phyloP scores from a whole-genome alignment of 1,140 invertebrate species.

The Euwallacea fornicatus region DNA sequence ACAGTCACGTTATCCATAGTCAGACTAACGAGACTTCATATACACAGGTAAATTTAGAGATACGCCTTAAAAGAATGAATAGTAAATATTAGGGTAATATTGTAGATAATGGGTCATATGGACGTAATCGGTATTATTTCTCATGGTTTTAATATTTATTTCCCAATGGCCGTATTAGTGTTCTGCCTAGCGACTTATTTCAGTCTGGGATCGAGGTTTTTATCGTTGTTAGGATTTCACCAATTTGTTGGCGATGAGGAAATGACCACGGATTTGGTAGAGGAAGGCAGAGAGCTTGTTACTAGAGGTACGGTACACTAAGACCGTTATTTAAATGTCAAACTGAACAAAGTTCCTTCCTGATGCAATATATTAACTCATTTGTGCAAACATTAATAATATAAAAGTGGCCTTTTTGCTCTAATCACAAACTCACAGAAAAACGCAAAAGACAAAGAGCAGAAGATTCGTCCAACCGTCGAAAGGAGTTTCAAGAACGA shows the following conservation, averaged over 20 bases:
- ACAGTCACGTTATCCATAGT: constrained; percentile 91
- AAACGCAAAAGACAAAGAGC: constrained; percentile 77
- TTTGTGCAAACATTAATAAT: too few species aligned
- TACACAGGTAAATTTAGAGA: constrained; percentile 67
- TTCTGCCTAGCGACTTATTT: constrained; percentile 96
- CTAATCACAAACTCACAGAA: constrained; percentile 56
- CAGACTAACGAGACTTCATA: constrained; percentile 83
- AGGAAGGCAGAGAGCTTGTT: constrained; percentile 89
- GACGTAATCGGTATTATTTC: constrained; percentile 96
- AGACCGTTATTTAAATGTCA: too few species aligned
- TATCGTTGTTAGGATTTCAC: constrained; percentile 91
- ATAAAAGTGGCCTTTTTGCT: not conserved
- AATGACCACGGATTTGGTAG: constrained; percentile 87
- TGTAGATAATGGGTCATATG: constrained; percentile 99
- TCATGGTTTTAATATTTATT: constrained; percentile 98
- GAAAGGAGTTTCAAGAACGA: constrained; percentile 71
- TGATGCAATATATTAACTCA: too few species aligned
- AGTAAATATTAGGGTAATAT: constrained; percentile 14
- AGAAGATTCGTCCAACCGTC: constrained; percentile 73
- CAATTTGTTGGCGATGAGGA: constrained; percentile 95
- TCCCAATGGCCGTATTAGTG: constrained; percentile 94
- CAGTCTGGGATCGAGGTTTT: constrained; percentile 84
- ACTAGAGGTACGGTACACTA: constrained; percentile 66
- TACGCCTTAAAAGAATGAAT: not conserved
- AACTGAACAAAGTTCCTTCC: too few species aligned